Percentiles rank a stretch among this genome's conserved stretches.
Evolutionary conservation across 2,888 invertebrate species (phyloP).

Genomic region (Drosophila mayaguana): DNA sequence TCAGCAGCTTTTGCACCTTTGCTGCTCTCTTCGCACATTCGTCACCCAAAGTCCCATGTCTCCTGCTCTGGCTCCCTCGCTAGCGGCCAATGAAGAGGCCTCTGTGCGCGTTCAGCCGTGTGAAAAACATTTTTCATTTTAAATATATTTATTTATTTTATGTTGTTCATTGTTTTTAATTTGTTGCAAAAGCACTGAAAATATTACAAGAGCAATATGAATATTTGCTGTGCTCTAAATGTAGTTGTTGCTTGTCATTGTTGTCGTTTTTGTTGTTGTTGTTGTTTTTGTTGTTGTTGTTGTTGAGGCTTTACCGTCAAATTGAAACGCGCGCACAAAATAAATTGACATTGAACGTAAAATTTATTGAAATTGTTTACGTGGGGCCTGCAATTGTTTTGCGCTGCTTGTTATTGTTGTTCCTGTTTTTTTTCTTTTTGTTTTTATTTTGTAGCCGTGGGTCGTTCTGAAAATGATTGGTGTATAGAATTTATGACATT

Average conservation of each 20-base stretch:
- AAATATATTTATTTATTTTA: neutral
- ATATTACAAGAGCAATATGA: constrained; percentile 51
- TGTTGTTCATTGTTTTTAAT: constrained; percentile 58
- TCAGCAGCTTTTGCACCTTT: neutral
- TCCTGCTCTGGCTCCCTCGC: neutral
- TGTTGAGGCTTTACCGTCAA: constrained; percentile 57
- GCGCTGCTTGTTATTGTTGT: constrained; percentile 25
- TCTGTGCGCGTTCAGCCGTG: constrained; percentile 51
- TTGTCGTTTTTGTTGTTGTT: too few relatives aligned
- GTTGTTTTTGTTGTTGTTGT: constrained; percentile 32
- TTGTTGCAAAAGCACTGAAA: constrained; percentile 64
- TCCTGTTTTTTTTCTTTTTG: constrained; percentile 7
- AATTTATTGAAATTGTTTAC: constrained; percentile 78
- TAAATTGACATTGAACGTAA: constrained; percentile 74
- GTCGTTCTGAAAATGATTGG: constrained; percentile 30
- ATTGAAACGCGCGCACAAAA: constrained; percentile 73
- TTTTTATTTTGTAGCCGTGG: constrained; percentile 16
- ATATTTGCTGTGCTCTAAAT: constrained; percentile 18
- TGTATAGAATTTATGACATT: constrained; percentile 32
- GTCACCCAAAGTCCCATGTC: neutral
- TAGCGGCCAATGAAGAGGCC: constrained; percentile 22
- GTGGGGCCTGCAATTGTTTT: constrained; percentile 60
- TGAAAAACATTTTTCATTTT: constrained; percentile 59
- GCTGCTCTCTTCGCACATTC: neutral
- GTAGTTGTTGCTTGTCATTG: constrained; percentile 25